These are phyloP conservation scores for Drosophila longiperda DNA, from an alignment of 2,888 invertebrate species.

Conservation along the genomic window DNA sequence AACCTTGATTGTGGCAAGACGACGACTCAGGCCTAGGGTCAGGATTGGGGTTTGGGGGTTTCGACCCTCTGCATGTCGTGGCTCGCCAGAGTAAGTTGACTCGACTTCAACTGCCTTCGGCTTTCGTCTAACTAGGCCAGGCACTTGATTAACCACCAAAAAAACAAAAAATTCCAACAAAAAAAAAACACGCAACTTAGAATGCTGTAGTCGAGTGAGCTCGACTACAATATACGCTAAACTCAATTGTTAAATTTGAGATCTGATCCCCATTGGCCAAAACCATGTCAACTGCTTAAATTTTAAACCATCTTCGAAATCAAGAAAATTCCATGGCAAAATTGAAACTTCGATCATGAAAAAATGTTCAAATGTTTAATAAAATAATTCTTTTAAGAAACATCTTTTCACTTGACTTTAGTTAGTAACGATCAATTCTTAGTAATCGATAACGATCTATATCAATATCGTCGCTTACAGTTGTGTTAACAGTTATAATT, in stretches of 20 bases:
- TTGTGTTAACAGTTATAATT: neutral
- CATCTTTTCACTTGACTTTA: neutral
- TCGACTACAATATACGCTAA: neutral
- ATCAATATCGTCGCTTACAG: neutral
- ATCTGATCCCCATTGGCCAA: neutral
- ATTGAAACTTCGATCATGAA: neutral
- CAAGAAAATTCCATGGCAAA: neutral
- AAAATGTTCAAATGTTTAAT: neutral
- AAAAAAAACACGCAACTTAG: neutral
- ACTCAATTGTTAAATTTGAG: neutral
- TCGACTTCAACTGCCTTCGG: slow-evolving; percentile 41
- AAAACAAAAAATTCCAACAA: neutral
- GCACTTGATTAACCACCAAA: slow-evolving; percentile 52
- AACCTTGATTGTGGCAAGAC: slow-evolving; percentile 73
- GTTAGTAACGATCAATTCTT: neutral
- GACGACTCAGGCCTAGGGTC: slow-evolving; percentile 26
- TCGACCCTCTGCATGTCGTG: slow-evolving; percentile 37
- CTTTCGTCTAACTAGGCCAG: slow-evolving; percentile 55
- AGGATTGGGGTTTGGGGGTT: slow-evolving; percentile 20
- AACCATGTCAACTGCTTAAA: neutral
- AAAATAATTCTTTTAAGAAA: neutral
- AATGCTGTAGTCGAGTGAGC: neutral
- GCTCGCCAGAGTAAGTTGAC: slow-evolving; percentile 10
- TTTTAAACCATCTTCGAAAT: neutral
- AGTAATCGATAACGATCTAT: neutral